phyloP scores from a whole-genome alignment of 2,888 invertebrate genomes.

The Coenonympha glycerion region DNA sequence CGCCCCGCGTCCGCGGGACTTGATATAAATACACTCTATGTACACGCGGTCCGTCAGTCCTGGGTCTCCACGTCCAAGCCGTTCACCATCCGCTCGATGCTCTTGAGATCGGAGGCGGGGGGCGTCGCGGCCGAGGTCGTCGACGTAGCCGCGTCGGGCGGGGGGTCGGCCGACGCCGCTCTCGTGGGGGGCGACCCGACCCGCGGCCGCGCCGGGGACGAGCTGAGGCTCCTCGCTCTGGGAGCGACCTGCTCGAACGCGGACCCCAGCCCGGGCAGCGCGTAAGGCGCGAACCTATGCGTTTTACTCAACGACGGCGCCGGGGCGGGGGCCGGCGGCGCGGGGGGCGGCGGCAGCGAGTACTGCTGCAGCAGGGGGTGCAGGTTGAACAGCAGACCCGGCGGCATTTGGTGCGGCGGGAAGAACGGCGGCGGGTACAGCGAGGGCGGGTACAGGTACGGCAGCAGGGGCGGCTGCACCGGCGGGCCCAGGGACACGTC shows the following conservation, averaged over 20 bases:
- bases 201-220: conserved; percentile 71
- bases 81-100: conserved; percentile 98
- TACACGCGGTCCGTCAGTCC: conserved; percentile 66
- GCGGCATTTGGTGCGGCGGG: conserved; percentile 86
- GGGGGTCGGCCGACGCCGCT: conserved; percentile 70
- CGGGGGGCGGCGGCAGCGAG: conserved; percentile 82
- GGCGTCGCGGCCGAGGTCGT: conserved; percentile 63
- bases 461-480: conserved; percentile 92
- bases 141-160: conserved; percentile 72
- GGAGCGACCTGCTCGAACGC: conserved; percentile 94
- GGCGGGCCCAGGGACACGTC: conserved; percentile 96
- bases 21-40: conserved; percentile 70
- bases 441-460: conserved; percentile 94
- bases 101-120: conserved; percentile 90
- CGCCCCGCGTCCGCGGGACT: conserved; percentile 44
- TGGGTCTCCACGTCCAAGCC: conserved; percentile 90
- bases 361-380: conserved; percentile 93
- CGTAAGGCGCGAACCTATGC: conserved; percentile 90
- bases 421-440: conserved; percentile 87
- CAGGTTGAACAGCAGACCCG: conserved; percentile 90
- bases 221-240: conserved; percentile 79
- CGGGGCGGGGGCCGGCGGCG: conserved; percentile 78
- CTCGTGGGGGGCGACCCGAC: conserved; percentile 62
- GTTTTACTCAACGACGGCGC: conserved; percentile 80
- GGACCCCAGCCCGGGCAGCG: conserved; percentile 85